phyloP scores from a whole-genome alignment of 2,113 vertebrate genomes.

The Butorides virescens region DNA sequence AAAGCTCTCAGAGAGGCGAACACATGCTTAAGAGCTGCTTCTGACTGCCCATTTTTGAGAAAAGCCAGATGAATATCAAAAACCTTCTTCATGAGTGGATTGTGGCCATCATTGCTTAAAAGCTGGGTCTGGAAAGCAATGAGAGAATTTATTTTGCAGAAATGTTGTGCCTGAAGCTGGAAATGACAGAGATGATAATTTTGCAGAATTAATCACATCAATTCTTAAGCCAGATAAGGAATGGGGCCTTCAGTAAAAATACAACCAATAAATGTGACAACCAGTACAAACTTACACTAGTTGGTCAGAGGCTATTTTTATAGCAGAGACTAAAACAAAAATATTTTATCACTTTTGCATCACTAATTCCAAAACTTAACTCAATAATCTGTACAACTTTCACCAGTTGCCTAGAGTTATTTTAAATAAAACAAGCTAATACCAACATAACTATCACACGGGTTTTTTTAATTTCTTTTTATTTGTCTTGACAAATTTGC shows the following conservation, averaged over 20 bases:
- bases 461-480: neutral
- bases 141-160: neutral
- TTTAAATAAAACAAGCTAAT: neutral
- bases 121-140: conserved; percentile 84
- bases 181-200: neutral
- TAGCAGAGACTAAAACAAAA: neutral
- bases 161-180: neutral
- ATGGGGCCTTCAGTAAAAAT: neutral
- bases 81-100: conserved; percentile 93
- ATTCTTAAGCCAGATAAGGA: neutral
- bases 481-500: neutral
- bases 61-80: conserved; percentile 95
- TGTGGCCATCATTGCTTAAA: conserved; percentile 90
- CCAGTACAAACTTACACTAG: neutral
- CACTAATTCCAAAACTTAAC: neutral
- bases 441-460: neutral
- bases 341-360: neutral
- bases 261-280: neutral
- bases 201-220: neutral
- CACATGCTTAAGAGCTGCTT: conserved; percentile 87
- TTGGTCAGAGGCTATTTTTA: neutral
- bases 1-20: conserved; percentile 92
- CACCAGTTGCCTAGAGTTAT: neutral
- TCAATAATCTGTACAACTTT: neutral
- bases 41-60: conserved; percentile 91